Evolutionary conservation across 1,140 invertebrate species (phyloP).

Genomic region (Hyphantria cunea): DNA sequence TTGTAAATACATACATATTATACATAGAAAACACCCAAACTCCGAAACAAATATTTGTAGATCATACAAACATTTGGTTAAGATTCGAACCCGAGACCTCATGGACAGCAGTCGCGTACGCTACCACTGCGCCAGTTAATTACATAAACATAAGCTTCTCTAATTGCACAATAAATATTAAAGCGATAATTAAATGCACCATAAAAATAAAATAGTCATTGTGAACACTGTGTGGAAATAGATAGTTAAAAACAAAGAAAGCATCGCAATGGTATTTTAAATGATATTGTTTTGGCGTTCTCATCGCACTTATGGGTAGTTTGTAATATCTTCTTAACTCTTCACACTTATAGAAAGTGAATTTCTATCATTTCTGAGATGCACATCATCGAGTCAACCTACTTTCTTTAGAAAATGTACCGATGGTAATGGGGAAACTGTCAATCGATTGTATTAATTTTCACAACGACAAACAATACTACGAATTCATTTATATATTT

Average conservation of each 20-base stretch:
- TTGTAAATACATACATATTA: too few relatives aligned
- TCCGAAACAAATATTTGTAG: too few relatives aligned
- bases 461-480: constrained; percentile 16
- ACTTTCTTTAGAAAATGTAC: constrained; percentile 63
- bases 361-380: constrained; percentile 45
- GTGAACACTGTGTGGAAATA: constrained; percentile 1
- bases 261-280: constrained; percentile 3
- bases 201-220: too few relatives aligned
- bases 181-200: too few relatives aligned
- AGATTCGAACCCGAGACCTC: too few relatives aligned
- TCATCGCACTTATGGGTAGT: constrained; percentile 33
- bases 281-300: constrained; percentile 36
- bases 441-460: constrained; percentile 3
- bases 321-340: constrained; percentile 30
- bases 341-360: constrained; percentile 39
- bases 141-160: too few relatives aligned
- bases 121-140: too few relatives aligned
- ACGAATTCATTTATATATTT: too few relatives aligned
- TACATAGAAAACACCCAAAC: too few relatives aligned
- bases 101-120: too few relatives aligned
- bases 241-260: constrained; percentile 23
- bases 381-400: constrained; percentile 47
- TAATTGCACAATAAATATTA: too few relatives aligned
- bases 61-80: too few relatives aligned
- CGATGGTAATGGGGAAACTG: constrained; percentile 22